phyloP scores from a whole-genome alignment of 1,140 invertebrate species.

The Drosophila nannoptera region DNA sequence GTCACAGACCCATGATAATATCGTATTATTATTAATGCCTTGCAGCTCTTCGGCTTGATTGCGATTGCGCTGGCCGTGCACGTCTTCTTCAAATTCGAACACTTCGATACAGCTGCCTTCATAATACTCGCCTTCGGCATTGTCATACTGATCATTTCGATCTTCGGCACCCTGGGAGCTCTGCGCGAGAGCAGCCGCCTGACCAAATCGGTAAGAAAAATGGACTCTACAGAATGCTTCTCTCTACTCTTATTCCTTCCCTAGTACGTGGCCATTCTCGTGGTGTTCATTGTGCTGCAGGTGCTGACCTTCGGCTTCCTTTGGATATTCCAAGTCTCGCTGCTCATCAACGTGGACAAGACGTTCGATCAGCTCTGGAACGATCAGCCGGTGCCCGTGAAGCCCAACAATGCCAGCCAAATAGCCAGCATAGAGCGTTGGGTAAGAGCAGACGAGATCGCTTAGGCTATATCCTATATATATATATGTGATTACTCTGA shows the following conservation, averaged over 20 bases:
- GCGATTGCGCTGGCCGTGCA: slow-evolving; percentile 60
- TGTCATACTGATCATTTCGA: slow-evolving; percentile 42
- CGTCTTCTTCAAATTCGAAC: slow-evolving; percentile 61
- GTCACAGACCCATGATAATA: not conserved
- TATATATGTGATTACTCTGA: not conserved
- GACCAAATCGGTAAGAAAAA: slow-evolving; percentile 56
- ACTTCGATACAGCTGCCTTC: slow-evolving; percentile 62
- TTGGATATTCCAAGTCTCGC: slow-evolving; percentile 68
- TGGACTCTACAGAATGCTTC: not conserved
- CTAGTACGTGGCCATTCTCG: slow-evolving; percentile 58
- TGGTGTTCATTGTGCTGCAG: slow-evolving; percentile 58
- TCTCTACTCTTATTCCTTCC: not conserved
- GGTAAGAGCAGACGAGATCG: slow-evolving; percentile 46
- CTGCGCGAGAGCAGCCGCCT: slow-evolving; percentile 65
- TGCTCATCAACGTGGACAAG: slow-evolving; percentile 70
- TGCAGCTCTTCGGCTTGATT: slow-evolving; percentile 60
- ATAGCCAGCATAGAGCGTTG: slow-evolving; percentile 69
- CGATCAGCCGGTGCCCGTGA: slow-evolving; percentile 66
- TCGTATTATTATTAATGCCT: slow-evolving; percentile 24
- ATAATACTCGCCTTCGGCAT: slow-evolving; percentile 60
- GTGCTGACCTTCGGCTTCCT: slow-evolving; percentile 58
- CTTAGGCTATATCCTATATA: not conserved
- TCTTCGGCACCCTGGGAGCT: slow-evolving; percentile 64
- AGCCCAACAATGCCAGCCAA: slow-evolving; percentile 68
- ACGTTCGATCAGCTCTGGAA: slow-evolving; percentile 69